Evolutionary conservation across 2,888 invertebrate genomes (phyloP).

Genomic region (Cephus pulcher): DNA sequence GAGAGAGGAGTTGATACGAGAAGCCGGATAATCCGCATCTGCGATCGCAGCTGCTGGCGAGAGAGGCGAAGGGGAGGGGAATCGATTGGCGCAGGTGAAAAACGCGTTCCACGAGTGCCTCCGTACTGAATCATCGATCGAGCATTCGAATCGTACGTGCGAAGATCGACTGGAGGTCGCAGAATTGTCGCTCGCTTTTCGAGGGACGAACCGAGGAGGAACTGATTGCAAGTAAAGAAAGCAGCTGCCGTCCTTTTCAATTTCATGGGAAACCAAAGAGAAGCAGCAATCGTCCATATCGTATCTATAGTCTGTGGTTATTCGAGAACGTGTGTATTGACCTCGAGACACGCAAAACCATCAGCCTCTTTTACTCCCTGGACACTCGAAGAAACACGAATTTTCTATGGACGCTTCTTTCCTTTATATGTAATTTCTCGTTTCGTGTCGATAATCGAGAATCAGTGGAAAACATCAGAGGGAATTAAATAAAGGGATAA

Average conservation of each 20-base stretch:
- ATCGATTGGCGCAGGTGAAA: not conserved
- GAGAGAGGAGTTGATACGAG: not conserved
- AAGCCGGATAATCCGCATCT: not conserved
- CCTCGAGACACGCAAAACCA: not conserved
- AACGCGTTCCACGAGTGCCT: not conserved
- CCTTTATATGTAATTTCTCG: not conserved
- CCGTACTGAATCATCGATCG: not conserved
- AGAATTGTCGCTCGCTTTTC: not conserved
- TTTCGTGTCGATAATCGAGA: slow-evolving; percentile 1
- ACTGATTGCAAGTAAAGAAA: not conserved
- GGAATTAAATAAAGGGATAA: not conserved
- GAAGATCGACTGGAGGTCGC: not conserved
- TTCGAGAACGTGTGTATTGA: not conserved
- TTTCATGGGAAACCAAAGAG: not conserved
- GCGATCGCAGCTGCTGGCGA: not conserved
- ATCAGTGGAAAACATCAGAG: not conserved
- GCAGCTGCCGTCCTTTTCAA: not conserved
- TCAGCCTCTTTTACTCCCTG: not conserved
- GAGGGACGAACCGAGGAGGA: not conserved
- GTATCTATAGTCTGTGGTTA: not conserved
- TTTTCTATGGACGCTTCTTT: not conserved
- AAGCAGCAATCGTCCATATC: not conserved
- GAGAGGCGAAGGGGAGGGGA: not conserved
- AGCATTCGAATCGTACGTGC: not conserved
- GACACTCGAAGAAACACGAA: not conserved